Conservation (phyloP, 2,113 vertebrate genomes). For the Callipepla californica region DNA sequence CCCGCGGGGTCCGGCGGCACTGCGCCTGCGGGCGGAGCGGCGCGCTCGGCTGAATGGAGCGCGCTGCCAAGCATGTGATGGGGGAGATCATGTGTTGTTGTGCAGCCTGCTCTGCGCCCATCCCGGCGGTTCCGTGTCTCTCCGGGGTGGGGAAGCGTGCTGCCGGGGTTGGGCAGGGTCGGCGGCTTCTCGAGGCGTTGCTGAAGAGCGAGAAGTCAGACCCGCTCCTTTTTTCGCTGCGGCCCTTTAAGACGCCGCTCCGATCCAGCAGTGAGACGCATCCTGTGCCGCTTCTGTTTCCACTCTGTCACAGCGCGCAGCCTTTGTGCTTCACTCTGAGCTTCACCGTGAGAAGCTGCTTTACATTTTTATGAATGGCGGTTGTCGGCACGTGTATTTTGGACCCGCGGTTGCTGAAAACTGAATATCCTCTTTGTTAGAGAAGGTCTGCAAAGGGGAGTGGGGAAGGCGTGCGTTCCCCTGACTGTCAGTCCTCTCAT, state of each 20-base stretch:
- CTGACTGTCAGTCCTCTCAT: background rate
- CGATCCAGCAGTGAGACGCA: background rate
- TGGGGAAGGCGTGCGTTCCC: background rate
- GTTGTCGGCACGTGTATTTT: background rate
- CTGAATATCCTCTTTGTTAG: background rate
- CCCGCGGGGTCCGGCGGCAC: background rate
- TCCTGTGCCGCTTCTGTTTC: background rate
- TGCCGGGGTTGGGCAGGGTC: background rate
- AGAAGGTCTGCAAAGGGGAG: background rate
- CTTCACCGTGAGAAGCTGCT: background rate
- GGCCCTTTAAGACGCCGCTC: background rate
- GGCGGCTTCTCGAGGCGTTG: background rate
- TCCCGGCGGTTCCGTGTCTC: background rate
- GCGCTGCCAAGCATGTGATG: constrained; percentile 47
- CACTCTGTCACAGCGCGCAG: accelerated
- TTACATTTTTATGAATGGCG: background rate
- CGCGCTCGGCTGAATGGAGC: background rate
- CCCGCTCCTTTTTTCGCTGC: background rate
- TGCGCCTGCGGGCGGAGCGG: background rate
- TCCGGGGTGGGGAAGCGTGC: background rate
- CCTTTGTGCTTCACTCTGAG: background rate
- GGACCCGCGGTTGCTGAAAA: background rate
- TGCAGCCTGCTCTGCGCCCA: background rate
- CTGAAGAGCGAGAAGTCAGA: background rate
- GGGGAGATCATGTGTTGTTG: constrained; percentile 44